Percentiles rank a stretch among this genome's conserved stretches.
phyloP scores from a whole-genome alignment of 1,140 invertebrate genomes.

The Myzus persicae region DNA sequence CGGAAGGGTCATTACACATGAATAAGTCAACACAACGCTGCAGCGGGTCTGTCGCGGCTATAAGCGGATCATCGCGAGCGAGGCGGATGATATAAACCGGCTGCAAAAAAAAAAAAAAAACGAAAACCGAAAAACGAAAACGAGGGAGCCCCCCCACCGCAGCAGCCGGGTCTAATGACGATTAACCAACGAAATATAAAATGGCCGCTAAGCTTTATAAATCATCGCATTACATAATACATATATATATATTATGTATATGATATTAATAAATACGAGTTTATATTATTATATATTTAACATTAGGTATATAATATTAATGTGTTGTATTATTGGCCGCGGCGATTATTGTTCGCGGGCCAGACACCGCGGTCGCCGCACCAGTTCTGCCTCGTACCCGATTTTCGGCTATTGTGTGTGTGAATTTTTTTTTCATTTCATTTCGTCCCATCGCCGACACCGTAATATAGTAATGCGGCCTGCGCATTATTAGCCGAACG shows the following conservation, averaged over 20 bases:
- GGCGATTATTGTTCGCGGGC: constrained; percentile 19
- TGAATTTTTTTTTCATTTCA: constrained; percentile 5
- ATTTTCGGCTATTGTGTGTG: constrained; percentile 28
- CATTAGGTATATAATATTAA: too few species aligned
- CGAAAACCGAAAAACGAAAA: not conserved
- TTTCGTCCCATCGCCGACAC: not conserved
- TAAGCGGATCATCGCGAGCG: constrained; percentile 49
- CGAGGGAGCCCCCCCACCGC: not conserved
- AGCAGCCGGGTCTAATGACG: constrained; percentile 10
- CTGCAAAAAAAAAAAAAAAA: constrained; percentile 51
- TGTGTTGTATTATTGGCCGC: constrained; percentile 7
- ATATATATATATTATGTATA: too few species aligned
- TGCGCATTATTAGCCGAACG: constrained; percentile 11
- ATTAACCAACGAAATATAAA: constrained; percentile 51
- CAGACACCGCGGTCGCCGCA: not conserved
- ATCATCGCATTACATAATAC: constrained; percentile 2
- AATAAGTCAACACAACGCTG: constrained; percentile 57
- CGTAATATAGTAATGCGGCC: not conserved
- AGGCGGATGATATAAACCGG: constrained; percentile 14
- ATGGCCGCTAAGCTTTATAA: constrained; percentile 46
- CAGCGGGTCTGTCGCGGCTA: not conserved
- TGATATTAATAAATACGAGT: not conserved
- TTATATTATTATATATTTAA: not conserved
- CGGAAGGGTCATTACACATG: constrained; percentile 51
- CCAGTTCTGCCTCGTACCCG: not conserved